Conservation (phyloP, 53 echinoderm and acorn worm species). For the Stichopus horrens region DNA sequence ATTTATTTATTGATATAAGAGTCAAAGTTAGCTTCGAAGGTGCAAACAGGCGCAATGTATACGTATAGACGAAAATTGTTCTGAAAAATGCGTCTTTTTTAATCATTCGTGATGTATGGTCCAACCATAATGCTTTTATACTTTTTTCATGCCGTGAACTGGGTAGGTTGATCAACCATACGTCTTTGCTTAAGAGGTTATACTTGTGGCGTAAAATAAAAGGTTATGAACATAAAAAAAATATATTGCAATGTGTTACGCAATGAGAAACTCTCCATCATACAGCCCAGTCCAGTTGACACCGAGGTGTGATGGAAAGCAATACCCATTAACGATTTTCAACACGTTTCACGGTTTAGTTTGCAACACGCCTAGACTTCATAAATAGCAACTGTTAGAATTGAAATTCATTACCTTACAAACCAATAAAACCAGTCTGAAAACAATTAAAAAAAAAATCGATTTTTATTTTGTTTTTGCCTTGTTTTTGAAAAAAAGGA, state of each 20-base stretch:
- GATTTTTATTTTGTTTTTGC: neutral
- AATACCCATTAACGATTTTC: neutral
- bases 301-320: neutral
- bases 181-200: too few relatives aligned
- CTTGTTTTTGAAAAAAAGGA: neutral
- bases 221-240: too few relatives aligned
- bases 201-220: too few relatives aligned
- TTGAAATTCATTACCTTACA: neutral
- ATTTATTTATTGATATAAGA: too few relatives aligned
- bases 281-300: neutral
- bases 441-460: neutral
- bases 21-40: too few relatives aligned
- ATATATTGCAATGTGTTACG: neutral
- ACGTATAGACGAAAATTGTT: too few relatives aligned
- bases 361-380: slow-evolving; percentile 8
- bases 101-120: too few relatives aligned
- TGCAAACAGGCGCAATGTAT: too few relatives aligned
- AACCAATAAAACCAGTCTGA: neutral
- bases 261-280: neutral
- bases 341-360: slow-evolving; percentile 4
- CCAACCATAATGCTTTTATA: too few relatives aligned
- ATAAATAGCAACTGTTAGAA: neutral
- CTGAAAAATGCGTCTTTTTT: too few relatives aligned
- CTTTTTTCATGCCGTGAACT: too few relatives aligned
- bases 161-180: too few relatives aligned